A percentile compares a stretch with the other conserved stretches of the same genome.
Evolutionary conservation across 2,797 vertebrate genomes (phyloP).

Genomic region (Characodon lateralis): DNA sequence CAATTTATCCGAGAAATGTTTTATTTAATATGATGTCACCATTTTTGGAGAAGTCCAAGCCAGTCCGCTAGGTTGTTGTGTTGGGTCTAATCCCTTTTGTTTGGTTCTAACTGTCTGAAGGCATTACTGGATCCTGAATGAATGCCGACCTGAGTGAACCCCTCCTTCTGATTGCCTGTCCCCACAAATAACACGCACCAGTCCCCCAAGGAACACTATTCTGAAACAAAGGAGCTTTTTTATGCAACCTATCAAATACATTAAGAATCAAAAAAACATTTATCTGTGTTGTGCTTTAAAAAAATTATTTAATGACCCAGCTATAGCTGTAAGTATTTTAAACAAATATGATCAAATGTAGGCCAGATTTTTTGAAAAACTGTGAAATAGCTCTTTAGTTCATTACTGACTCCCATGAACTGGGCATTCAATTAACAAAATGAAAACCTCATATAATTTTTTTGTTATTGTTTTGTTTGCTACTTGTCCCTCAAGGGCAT

Average conservation of each 20-base stretch:
- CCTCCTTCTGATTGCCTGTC: background rate
- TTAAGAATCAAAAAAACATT: background rate
- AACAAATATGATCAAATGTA: background rate
- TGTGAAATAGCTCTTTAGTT: background rate
- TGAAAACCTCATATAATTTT: background rate
- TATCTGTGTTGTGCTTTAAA: background rate
- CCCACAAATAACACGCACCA: background rate
- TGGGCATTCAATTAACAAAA: background rate
- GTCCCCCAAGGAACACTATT: background rate
- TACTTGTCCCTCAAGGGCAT: background rate
- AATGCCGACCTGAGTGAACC: background rate
- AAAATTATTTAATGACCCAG: background rate
- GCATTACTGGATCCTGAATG: background rate
- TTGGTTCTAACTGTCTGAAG: background rate
- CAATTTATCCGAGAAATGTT: background rate
- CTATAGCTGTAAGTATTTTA: background rate
- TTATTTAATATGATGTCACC: background rate
- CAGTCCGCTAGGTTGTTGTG: constrained; percentile 25
- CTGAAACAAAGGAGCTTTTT: background rate
- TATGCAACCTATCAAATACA: background rate
- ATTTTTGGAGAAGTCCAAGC: background rate
- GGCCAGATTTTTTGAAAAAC: background rate
- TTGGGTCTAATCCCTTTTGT: constrained; percentile 59
- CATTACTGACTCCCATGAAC: background rate
- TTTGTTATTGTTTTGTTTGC: background rate